Percentiles rank a stretch among this genome's conserved stretches.
phyloP scores from a whole-genome alignment of 2,888 invertebrate genomes.

The Podabrus alpinus region DNA sequence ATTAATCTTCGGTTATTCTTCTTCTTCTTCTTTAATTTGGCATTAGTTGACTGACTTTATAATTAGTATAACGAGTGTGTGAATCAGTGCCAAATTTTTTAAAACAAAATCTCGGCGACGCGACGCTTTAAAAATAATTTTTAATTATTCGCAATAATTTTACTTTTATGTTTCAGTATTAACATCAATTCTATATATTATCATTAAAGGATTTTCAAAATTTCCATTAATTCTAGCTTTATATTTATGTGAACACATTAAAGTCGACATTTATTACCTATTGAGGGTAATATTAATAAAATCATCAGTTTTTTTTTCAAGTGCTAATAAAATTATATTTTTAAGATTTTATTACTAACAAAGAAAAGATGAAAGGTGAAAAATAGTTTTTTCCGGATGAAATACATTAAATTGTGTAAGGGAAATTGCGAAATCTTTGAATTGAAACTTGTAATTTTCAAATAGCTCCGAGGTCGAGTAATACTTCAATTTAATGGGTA shows the following conservation, averaged over 20 bases:
- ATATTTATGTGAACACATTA: not conserved
- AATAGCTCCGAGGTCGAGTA: not conserved
- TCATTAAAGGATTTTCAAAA: not conserved
- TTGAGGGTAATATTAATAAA: not conserved
- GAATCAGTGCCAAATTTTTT: constrained; percentile 18
- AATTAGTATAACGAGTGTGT: constrained; percentile 19
- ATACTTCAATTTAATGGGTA: not conserved
- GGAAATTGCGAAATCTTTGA: not conserved
- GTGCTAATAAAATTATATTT: not conserved
- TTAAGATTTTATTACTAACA: not conserved
- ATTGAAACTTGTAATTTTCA: not conserved
- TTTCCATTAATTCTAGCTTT: not conserved
- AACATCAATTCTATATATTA: not conserved
- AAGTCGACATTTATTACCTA: not conserved
- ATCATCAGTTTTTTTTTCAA: not conserved
- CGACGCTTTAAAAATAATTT: constrained; percentile 12
- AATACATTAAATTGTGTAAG: not conserved
- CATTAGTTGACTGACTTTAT: constrained; percentile 16
- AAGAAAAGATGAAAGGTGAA: not conserved
- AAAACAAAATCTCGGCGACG: not conserved
- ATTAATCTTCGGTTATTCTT: constrained; percentile 8
- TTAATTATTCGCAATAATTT: not conserved
- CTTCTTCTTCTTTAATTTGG: constrained; percentile 15
- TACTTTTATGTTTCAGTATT: not conserved
- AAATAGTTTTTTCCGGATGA: not conserved